Evolutionary conservation across 92 coral and sea anemone species (phyloP).

Genomic region (Umimayanthus chanpuru): DNA sequence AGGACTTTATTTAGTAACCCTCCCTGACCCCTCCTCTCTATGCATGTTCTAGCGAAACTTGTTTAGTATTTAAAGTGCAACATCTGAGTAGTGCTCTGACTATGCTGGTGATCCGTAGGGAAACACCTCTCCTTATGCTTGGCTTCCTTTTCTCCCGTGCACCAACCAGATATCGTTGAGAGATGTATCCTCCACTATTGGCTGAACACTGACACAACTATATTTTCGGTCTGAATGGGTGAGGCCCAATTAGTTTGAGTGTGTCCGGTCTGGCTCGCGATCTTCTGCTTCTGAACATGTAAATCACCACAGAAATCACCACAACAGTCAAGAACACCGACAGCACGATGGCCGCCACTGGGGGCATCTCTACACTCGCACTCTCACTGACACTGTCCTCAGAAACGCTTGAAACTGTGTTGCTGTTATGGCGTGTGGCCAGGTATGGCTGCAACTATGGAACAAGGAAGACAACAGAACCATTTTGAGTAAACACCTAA

Average conservation of each 20-base stretch:
- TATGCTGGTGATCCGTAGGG: not conserved
- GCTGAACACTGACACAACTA: not conserved
- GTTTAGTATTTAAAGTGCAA: too few species aligned
- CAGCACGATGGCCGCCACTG: constrained; percentile 72
- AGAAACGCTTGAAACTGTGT: constrained; percentile 40
- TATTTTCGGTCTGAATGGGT: constrained; percentile 68
- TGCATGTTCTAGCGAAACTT: too few species aligned
- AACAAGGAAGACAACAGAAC: not conserved
- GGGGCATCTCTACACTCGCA: constrained; percentile 53
- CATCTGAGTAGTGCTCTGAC: not conserved
- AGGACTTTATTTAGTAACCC: too few species aligned
- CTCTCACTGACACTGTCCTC: constrained; percentile 41
- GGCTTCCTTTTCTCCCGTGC: not conserved
- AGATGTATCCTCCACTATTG: too few species aligned
- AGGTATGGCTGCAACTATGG: constrained; percentile 59
- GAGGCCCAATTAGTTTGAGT: constrained; percentile 51
- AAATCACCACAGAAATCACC: constrained; percentile 55
- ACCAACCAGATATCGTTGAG: not conserved
- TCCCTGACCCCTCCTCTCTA: too few species aligned
- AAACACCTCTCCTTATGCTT: not conserved
- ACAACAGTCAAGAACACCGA: constrained; percentile 64
- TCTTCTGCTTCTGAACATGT: constrained; percentile 68
- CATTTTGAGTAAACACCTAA: too few species aligned
- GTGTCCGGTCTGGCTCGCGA: constrained; percentile 69
- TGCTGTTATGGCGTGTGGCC: constrained; percentile 68